Conservation (phyloP, 2,888 invertebrate species). For the Dasypogon diadema region DNA sequence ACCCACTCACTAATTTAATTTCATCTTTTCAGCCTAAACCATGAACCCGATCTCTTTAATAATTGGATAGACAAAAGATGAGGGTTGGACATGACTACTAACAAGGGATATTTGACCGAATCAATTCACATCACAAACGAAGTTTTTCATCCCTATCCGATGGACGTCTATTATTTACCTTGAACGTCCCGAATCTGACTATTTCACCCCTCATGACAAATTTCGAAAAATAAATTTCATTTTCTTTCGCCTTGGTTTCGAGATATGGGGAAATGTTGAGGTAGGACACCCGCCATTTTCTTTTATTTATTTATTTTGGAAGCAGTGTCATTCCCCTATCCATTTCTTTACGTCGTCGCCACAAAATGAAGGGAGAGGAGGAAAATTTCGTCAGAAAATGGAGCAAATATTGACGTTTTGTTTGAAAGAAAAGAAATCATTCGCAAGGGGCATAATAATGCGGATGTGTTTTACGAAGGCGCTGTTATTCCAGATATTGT, state of each 20-base stretch:
- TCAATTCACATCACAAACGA: slow-evolving; percentile 23
- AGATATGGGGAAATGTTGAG: slow-evolving; percentile 23
- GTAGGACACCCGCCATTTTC: slow-evolving; percentile 6
- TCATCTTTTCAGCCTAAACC: slow-evolving; percentile 4
- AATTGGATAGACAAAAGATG: slow-evolving; percentile 18
- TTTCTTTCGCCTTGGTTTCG: slow-evolving; percentile 7
- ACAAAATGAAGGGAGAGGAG: not conserved
- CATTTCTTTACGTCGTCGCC: not conserved
- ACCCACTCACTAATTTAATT: slow-evolving; percentile 43
- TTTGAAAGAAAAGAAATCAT: slow-evolving; percentile 3
- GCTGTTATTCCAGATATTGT: not conserved
- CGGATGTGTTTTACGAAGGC: not conserved
- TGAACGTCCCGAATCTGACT: not conserved
- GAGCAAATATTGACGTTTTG: slow-evolving; percentile 1
- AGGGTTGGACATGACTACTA: slow-evolving; percentile 32
- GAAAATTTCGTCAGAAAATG: not conserved
- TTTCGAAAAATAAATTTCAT: slow-evolving; percentile 32
- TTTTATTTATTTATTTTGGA: slow-evolving; percentile 13
- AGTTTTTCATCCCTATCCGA: slow-evolving; percentile 1
- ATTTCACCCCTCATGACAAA: not conserved
- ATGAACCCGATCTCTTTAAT: slow-evolving; percentile 22
- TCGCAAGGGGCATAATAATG: slow-evolving; percentile 9
- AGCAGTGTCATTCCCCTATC: not conserved
- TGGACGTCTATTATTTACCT: slow-evolving; percentile 39
- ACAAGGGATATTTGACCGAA: slow-evolving; percentile 21